Conservation (phyloP, 2,888 invertebrate species). For the Biston stratarius region DNA sequence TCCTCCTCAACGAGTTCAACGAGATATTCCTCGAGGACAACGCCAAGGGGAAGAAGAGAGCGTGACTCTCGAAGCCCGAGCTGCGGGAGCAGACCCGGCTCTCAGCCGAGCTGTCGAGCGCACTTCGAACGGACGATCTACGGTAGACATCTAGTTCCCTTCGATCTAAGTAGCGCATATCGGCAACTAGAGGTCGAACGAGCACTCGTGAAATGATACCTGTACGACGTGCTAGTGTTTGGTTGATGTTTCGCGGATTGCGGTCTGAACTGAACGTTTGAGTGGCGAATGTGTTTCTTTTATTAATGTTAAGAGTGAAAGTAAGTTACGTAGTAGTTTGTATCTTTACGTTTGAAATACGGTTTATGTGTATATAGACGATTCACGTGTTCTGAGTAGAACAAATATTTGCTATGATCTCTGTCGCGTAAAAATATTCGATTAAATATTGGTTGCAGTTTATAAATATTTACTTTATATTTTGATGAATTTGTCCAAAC, state of each 20-base stretch:
- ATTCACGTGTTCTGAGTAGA: slow-evolving; percentile 35
- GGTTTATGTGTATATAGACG: slow-evolving; percentile 59
- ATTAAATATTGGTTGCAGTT: slow-evolving; percentile 3
- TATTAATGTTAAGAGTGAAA: slow-evolving; percentile 44
- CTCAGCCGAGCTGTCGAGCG: slow-evolving; percentile 4
- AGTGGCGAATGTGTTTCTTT: slow-evolving; percentile 31
- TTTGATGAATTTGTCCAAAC: slow-evolving; percentile 49
- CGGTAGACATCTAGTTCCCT: slow-evolving; percentile 27
- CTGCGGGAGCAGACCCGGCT: slow-evolving; percentile 45
- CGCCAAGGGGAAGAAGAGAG: slow-evolving; percentile 70
- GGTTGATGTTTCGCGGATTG: slow-evolving; percentile 43
- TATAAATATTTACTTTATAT: slow-evolving; percentile 20
- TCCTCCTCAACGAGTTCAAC: slow-evolving; percentile 87
- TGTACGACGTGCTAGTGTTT: slow-evolving; percentile 40
- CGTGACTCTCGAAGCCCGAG: slow-evolving; percentile 62
- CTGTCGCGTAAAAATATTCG: slow-evolving; percentile 16
- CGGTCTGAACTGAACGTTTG: slow-evolving; percentile 14
- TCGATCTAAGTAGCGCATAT: slow-evolving; percentile 43
- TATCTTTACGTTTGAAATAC: slow-evolving; percentile 47
- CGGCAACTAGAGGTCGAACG: slow-evolving; percentile 39
- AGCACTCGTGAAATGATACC: slow-evolving; percentile 34
- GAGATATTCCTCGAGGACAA: slow-evolving; percentile 84
- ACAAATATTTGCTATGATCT: slow-evolving; percentile 25
- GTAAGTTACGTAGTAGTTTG: slow-evolving; percentile 42
- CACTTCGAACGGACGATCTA: slow-evolving; percentile 25